These are phyloP conservation scores for Cremastinae sp. DNA, from an alignment of 2,888 invertebrate species.

Conservation along the genomic window DNA sequence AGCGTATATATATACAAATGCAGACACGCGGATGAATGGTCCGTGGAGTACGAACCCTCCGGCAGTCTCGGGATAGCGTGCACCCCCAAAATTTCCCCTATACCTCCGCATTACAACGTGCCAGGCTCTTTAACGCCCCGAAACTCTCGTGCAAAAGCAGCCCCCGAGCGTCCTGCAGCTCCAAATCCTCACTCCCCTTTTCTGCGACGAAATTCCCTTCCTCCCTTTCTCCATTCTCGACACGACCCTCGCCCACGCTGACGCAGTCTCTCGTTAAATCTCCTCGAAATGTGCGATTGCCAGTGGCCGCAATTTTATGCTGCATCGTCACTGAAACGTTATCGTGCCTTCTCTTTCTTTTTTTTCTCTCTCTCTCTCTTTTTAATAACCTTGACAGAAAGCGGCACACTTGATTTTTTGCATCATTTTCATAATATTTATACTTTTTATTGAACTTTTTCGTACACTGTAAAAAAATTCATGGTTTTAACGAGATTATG, in stretches of 20 bases:
- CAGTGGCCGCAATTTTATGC: constrained; percentile 35
- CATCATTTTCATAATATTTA: background rate
- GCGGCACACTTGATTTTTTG: background rate
- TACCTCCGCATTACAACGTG: constrained; percentile 45
- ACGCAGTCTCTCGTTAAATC: constrained; percentile 51
- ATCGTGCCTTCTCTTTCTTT: constrained; percentile 36
- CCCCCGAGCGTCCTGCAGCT: constrained; percentile 44
- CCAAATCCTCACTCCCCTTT: constrained; percentile 22
- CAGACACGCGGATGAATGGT: background rate
- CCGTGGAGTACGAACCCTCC: constrained; percentile 19
- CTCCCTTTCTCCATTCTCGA: background rate
- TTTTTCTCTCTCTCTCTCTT: background rate
- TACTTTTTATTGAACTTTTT: background rate
- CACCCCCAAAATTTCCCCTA: constrained; percentile 32
- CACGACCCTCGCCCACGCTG: constrained; percentile 41
- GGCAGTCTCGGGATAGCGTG: constrained; percentile 32
- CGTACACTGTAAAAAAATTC: too few species aligned
- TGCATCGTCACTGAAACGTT: constrained; percentile 13
- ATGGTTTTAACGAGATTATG: too few species aligned
- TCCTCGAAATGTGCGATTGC: constrained; percentile 31
- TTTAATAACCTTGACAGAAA: background rate
- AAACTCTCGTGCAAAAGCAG: constrained; percentile 59
- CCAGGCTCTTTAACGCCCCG: constrained; percentile 65
- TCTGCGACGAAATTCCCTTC: constrained; percentile 34
- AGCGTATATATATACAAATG: background rate